Base-by-base conservation (phyloP, 2,888 invertebrate genomes). In the Agrochola lota region DNA sequence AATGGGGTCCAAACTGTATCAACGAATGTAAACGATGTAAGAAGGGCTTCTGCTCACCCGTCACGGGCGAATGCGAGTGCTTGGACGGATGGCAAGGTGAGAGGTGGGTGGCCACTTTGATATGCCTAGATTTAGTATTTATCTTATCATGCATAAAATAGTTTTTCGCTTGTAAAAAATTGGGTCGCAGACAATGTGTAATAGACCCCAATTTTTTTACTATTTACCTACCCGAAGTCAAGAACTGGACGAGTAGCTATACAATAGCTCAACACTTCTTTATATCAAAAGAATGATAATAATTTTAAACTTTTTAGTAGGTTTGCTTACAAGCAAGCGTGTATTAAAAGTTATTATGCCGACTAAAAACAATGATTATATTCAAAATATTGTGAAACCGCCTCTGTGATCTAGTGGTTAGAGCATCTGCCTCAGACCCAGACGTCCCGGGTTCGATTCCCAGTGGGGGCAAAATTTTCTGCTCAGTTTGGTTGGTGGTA, bases 1-100 rank as follows among this genome's bases (percentile, higher is more conserved):
- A 97, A 84, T 99, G 98, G 98, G 99, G 99, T 2, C 97, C 97
- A 43, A 97, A 97, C 87, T 99, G 99, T 92, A 95, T 97, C 72
- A 95, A 97, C 86, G 93, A 96, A 59, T 98, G 98, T 91, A 94
- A 96, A 49, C 90, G 89, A 71, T 98, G 98, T 90, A 97, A 97
- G 71, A 97, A 97, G 69, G 97, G 97, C 0, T 93, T 95, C n/a
- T 98, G 98, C 91, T 97, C 98, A 87, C 97, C 97, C 5, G 91
- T 95, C 77, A 97, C 97, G 17, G 98, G 98, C 49, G 95, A 96
- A 74, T 98, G 98, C 91, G 95, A 96, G 76, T 98, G 98, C 93
- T 97, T 97, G 70, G 96, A 97, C 63, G 98, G 98, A 92, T 98
- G 97, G 97, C 97, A 97, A 90, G 98, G 98, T 92, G 96, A 97